phyloP scores from a whole-genome alignment of 2,797 vertebrate species.

The Hyperoplus immaculatus region DNA sequence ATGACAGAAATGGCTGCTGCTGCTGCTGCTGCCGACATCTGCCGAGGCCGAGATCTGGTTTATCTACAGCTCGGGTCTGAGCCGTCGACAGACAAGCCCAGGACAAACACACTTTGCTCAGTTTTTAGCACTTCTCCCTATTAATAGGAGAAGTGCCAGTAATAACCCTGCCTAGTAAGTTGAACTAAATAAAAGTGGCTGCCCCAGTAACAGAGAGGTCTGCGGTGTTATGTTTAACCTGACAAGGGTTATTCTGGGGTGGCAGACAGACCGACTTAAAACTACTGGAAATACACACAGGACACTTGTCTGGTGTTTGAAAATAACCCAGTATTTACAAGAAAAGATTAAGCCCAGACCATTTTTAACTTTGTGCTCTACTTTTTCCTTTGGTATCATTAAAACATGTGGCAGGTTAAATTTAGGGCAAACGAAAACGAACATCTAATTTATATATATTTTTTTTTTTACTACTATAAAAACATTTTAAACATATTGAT shows the following conservation, averaged over 20 bases:
- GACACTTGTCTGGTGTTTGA: constrained; percentile 58
- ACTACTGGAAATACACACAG: constrained; percentile 70
- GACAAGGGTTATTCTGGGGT: constrained; percentile 74
- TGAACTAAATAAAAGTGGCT: constrained; percentile 78
- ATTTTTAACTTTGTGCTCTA: background rate
- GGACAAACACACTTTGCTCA: constrained; percentile 77
- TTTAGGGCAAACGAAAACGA: background rate
- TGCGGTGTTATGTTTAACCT: constrained; percentile 71
- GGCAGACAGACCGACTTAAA: constrained; percentile 70
- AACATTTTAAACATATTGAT: background rate
- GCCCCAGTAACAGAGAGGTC: constrained; percentile 79
- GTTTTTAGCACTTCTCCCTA: constrained; percentile 84
- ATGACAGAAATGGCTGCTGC: constrained; percentile 37
- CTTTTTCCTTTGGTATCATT: constrained; percentile 7
- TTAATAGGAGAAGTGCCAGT: constrained; percentile 83
- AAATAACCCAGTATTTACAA: constrained; percentile 75
- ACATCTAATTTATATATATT: background rate
- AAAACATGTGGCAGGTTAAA: background rate
- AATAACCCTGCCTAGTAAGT: constrained; percentile 79
- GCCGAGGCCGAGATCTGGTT: constrained; percentile 61
- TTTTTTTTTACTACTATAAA: background rate
- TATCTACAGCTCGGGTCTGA: constrained; percentile 72
- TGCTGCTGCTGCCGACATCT: constrained; percentile 47
- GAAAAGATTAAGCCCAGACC: constrained; percentile 50
- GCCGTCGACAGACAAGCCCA: constrained; percentile 69